These are phyloP conservation scores for Epistrophe eligans DNA, from an alignment of 2,888 invertebrate species.

Conservation along the genomic window DNA sequence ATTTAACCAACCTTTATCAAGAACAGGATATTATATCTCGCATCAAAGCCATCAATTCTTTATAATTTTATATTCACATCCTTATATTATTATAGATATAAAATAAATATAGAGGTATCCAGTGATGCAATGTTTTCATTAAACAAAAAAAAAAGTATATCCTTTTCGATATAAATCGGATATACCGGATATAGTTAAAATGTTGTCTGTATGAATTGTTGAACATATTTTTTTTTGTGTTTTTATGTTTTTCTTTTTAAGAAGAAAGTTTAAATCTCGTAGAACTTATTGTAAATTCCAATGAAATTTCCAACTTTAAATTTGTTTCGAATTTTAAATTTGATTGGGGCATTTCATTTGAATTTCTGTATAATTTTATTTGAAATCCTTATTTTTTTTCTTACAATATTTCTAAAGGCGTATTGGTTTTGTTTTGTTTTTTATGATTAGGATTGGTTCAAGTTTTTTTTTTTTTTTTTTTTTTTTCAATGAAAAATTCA, in stretches of 20 bases:
- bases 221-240: not conserved
- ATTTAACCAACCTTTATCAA: not conserved
- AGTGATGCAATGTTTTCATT: not conserved
- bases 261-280: not conserved
- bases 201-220: not conserved
- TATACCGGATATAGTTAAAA: not conserved
- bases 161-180: conserved; percentile 9
- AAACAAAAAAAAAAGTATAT: not conserved
- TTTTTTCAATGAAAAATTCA: too few species aligned
- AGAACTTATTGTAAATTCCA: not conserved
- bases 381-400: not conserved
- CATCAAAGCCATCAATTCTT: not conserved
- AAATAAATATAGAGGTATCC: not conserved
- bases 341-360: not conserved
- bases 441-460: too few species aligned
- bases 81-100: not conserved
- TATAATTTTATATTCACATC: not conserved
- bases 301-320: not conserved
- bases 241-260: not conserved
- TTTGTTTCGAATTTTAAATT: not conserved
- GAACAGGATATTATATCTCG: conserved; percentile 7
- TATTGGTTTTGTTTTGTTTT: too few species aligned
- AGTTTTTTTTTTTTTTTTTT: too few species aligned
- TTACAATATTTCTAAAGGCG: too few species aligned
- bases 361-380: not conserved